These are phyloP conservation scores for Oxytorus armatus DNA, from an alignment of 2,888 invertebrate genomes.

Conservation along the genomic window DNA sequence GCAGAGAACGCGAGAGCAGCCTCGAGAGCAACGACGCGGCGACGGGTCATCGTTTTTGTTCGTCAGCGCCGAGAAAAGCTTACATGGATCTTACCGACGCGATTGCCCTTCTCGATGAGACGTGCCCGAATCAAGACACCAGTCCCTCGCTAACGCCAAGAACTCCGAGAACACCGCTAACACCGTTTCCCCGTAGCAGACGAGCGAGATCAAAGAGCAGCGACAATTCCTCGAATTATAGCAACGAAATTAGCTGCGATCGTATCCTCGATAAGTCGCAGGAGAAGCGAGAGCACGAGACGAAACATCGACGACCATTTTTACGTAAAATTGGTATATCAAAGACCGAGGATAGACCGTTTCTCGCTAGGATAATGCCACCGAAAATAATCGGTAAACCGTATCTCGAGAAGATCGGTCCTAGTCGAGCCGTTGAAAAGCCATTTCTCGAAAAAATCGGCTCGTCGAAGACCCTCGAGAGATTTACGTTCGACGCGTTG, in stretches of 20 bases:
- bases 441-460: slow-evolving; percentile 82
- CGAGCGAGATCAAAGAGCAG: slow-evolving; percentile 82
- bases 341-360: slow-evolving; percentile 81
- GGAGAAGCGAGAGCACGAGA: slow-evolving; percentile 68
- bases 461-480: slow-evolving; percentile 80
- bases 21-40: slow-evolving; percentile 73
- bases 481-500: slow-evolving; percentile 79
- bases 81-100: slow-evolving; percentile 82
- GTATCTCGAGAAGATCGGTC: slow-evolving; percentile 82
- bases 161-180: slow-evolving; percentile 81
- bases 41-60: slow-evolving; percentile 3
- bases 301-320: slow-evolving; percentile 79
- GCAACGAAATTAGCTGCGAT: slow-evolving; percentile 78
- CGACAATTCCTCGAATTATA: slow-evolving; percentile 82
- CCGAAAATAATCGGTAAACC: slow-evolving; percentile 80
- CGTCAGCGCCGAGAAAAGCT: slow-evolving; percentile 77
- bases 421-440: slow-evolving; percentile 80
- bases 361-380: slow-evolving; percentile 79
- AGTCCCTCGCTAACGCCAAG: slow-evolving; percentile 81
- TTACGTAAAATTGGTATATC: slow-evolving; percentile 82
- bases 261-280: slow-evolving; percentile 72
- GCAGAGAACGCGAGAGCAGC: slow-evolving; percentile 74
- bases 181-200: slow-evolving; percentile 79
- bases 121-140: slow-evolving; percentile 81
- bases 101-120: slow-evolving; percentile 82